Evolutionary conservation across 2,888 invertebrate species (phyloP).

Genomic region (Tipula helvola): DNA sequence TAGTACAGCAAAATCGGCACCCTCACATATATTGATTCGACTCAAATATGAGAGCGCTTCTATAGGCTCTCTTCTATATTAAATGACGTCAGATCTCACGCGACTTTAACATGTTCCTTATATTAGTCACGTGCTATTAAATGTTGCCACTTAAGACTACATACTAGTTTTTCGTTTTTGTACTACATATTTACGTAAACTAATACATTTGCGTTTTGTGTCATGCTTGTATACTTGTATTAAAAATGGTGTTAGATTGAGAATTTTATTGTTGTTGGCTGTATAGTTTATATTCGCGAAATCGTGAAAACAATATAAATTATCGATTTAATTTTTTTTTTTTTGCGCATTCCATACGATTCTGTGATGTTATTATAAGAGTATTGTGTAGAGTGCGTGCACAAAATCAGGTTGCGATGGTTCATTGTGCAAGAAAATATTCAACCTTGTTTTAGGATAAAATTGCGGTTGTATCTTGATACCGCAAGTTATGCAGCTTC

Average conservation of each 20-base stretch:
- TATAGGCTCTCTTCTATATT: not conserved
- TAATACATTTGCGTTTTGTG: not conserved
- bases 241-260: not conserved
- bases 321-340: not conserved
- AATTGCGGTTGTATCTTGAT: not conserved
- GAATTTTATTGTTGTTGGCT: not conserved
- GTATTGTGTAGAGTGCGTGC: not conserved
- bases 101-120: conserved; percentile 28
- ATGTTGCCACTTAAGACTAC: conserved; percentile 7
- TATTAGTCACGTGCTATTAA: conserved; percentile 14
- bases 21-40: not conserved
- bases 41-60: not conserved
- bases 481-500: not conserved
- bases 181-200: not conserved
- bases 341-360: not conserved
- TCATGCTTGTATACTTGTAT: not conserved
- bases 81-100: conserved; percentile 35
- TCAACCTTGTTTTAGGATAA: not conserved
- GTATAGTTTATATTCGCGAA: not conserved
- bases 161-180: not conserved
- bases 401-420: not conserved
- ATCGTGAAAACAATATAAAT: not conserved
- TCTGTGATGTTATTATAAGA: not conserved
- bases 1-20: not conserved
- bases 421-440: not conserved